Evolutionary conservation across 92 coral and sea anemone genomes (phyloP).

Genomic region (Epizoanthus illoricatus): DNA sequence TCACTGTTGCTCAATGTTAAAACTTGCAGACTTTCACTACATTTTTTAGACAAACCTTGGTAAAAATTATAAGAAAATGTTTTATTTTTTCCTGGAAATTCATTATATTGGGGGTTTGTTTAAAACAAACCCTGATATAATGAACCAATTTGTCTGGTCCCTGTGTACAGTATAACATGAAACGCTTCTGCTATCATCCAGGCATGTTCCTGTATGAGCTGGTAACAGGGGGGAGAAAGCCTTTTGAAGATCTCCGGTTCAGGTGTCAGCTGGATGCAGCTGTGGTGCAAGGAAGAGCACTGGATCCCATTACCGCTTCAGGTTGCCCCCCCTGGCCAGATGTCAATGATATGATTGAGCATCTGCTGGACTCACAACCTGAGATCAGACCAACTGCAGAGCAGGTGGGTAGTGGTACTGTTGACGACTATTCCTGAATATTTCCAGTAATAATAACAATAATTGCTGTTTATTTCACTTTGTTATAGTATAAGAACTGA

Average conservation of each 20-base stretch:
- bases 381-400: conserved; percentile 87
- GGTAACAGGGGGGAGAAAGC: conserved; percentile 91
- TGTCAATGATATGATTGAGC: conserved; percentile 81
- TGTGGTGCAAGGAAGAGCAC: conserved; percentile 82
- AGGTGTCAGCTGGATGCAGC: conserved; percentile 92
- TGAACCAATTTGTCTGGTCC: no score
- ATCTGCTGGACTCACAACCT: conserved; percentile 74
- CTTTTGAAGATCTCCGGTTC: conserved; percentile 92
- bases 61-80: no score
- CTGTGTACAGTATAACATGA: not conserved
- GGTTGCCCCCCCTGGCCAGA: conserved; percentile 98
- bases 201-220: conserved; percentile 94
- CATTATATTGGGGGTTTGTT: no score
- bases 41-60: no score
- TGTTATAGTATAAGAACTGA: no score
- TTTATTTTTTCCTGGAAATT: no score
- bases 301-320: conserved; percentile 86
- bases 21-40: no score
- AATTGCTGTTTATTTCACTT: no score
- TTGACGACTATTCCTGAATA: no score
- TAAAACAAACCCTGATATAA: no score
- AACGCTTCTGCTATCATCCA: not conserved
- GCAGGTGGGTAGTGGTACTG: conserved; percentile 75
- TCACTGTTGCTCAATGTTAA: no score
- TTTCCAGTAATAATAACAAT: no score